Percentiles rank a stretch among this genome's conserved stretches.
phyloP scores from a whole-genome alignment of 2,797 vertebrate species.

The Sebastes diploproa region DNA sequence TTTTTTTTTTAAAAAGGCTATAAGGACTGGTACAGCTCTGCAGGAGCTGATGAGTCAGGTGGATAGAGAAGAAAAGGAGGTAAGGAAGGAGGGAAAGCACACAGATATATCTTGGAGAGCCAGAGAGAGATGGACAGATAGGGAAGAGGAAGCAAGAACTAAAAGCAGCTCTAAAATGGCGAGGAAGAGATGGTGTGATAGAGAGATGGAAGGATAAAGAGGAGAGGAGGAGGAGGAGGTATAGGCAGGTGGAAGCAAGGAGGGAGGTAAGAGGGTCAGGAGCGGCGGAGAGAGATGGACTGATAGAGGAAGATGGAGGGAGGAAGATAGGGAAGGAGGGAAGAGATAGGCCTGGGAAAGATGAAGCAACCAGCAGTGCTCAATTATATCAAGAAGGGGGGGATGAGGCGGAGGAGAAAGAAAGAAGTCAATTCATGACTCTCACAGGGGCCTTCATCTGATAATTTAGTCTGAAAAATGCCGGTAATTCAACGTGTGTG shows the following conservation, averaged over 20 bases:
- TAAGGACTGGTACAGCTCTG: background rate
- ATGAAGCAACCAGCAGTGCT: slow-evolving; percentile 13
- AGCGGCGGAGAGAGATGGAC: slow-evolving; percentile 27
- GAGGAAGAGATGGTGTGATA: slow-evolving; percentile 56
- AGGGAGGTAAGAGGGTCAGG: slow-evolving; percentile 31
- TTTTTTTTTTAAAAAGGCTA: background rate
- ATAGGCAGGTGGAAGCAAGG: slow-evolving; percentile 4
- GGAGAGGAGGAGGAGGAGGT: slow-evolving; percentile 1
- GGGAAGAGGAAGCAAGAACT: slow-evolving; percentile 48
- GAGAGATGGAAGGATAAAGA: slow-evolving; percentile 43
- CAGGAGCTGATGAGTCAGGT: slow-evolving; percentile 13
- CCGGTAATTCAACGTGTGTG: background rate
- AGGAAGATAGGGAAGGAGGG: background rate
- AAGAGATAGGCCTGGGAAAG: slow-evolving; percentile 7
- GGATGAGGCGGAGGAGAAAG: background rate
- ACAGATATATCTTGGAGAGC: slow-evolving; percentile 41
- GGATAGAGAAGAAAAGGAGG: background rate
- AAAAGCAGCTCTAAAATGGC: slow-evolving; percentile 53
- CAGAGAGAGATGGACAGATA: slow-evolving; percentile 53
- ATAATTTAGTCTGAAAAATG: slow-evolving; percentile 33
- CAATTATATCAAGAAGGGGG: slow-evolving; percentile 2
- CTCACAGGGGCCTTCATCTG: slow-evolving; percentile 32
- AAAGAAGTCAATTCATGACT: slow-evolving; percentile 33
- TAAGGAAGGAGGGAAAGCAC: background rate
- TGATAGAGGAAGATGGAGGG: slow-evolving; percentile 16